phyloP scores from a whole-genome alignment of 1,140 invertebrate species.

The Euschistus heros region DNA sequence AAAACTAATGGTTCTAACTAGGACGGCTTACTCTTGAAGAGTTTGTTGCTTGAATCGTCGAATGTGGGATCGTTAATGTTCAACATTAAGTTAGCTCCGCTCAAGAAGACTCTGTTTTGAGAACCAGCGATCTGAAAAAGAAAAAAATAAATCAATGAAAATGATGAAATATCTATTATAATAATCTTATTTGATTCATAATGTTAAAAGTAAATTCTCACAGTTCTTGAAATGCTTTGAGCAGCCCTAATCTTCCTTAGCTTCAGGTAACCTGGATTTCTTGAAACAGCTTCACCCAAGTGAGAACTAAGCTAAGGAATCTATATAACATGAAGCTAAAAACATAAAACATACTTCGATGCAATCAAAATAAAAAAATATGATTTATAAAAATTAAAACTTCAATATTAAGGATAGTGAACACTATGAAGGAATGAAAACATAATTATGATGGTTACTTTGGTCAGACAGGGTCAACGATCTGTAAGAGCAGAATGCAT shows the following conservation, averaged over 20 bases:
- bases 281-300: slow-evolving; percentile 88
- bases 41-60: slow-evolving; percentile 73
- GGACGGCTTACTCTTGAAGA: slow-evolving; percentile 35
- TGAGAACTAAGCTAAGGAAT: slow-evolving; percentile 35
- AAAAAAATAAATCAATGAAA: slow-evolving; percentile 2
- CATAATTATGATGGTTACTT: too few relatives aligned
- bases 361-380: too few relatives aligned
- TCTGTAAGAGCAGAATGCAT: too few relatives aligned
- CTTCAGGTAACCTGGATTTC: slow-evolving; percentile 96
- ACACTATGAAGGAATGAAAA: too few relatives aligned
- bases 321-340: too few relatives aligned
- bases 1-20: slow-evolving; percentile 5
- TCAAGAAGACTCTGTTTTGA: slow-evolving; percentile 90
- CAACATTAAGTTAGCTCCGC: slow-evolving; percentile 87
- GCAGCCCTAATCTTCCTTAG: slow-evolving; percentile 94
- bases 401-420: too few relatives aligned
- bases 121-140: slow-evolving; percentile 76
- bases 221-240: slow-evolving; percentile 92
- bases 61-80: slow-evolving; percentile 92
- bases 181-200: not conserved
- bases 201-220: slow-evolving; percentile 40
- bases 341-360: too few relatives aligned
- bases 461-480: too few relatives aligned
- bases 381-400: too few relatives aligned
- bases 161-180: not conserved